A percentile compares a stretch with the other conserved stretches of the same genome.
Conservation (phyloP, 2,888 invertebrate species). For the Drosophila infuscata region DNA sequence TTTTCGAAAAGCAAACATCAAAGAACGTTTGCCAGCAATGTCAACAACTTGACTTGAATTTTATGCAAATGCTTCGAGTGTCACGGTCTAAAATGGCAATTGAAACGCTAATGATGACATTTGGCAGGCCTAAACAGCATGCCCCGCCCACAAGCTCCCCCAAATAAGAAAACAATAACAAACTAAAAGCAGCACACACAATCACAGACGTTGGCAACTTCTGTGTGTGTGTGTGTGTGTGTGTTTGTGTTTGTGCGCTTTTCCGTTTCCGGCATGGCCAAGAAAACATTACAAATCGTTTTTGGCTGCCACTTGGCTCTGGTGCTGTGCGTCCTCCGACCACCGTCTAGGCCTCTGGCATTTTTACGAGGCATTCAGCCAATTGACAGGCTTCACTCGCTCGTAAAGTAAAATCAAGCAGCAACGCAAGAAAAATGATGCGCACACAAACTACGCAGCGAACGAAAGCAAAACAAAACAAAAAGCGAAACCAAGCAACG, state of each 20-base stretch:
- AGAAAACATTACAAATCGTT: conserved; percentile 81
- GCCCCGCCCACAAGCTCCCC: background rate
- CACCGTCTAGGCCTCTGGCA: conserved; percentile 70
- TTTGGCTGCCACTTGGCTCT: conserved; percentile 54
- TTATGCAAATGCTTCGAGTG: conserved; percentile 76
- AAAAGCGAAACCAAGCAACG: conserved; percentile 5
- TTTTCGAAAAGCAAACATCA: conserved; percentile 60
- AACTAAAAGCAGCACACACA: conserved; percentile 64
- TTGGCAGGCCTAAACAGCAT: conserved; percentile 75
- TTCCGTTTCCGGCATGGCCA: conserved; percentile 76
- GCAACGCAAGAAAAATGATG: conserved; percentile 75
- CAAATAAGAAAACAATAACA: conserved; percentile 69
- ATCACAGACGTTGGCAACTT: background rate
- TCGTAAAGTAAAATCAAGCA: conserved; percentile 75
- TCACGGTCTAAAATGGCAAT: conserved; percentile 80
- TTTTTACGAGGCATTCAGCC: conserved; percentile 82
- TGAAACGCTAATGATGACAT: conserved; percentile 82
- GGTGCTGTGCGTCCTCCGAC: conserved; percentile 17
- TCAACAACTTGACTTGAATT: conserved; percentile 75
- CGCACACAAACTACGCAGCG: conserved; percentile 66
- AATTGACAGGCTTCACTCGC: conserved; percentile 81
- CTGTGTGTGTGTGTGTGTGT: conserved; percentile 19
- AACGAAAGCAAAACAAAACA: conserved; percentile 23
- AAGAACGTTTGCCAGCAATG: conserved; percentile 59
- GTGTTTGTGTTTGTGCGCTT: conserved; percentile 42